Evolutionary conservation across 2,888 invertebrate species (phyloP).

Genomic region (Polydesmus complanatus): DNA sequence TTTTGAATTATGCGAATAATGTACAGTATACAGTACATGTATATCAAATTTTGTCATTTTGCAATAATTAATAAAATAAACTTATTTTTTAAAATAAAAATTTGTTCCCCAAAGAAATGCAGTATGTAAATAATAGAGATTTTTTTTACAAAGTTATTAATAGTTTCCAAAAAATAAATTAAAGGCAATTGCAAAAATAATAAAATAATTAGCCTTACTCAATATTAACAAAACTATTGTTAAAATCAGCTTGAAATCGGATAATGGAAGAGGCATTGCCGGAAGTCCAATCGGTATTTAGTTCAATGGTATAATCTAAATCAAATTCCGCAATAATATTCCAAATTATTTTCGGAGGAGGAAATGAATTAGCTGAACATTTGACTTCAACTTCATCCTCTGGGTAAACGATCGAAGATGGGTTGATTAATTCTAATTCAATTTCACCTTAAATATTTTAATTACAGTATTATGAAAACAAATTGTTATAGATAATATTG

Average conservation of each 20-base stretch:
- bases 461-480: background rate
- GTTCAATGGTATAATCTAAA: background rate
- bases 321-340: constrained; percentile 4
- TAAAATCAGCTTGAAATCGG: background rate
- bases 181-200: no score
- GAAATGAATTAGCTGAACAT: constrained; percentile 1
- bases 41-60: no score
- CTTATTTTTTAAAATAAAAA: no score
- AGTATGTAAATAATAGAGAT: no score
- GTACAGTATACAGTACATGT: no score
- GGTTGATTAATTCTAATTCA: background rate
- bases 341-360: constrained; percentile 1
- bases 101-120: no score
- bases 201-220: constrained; percentile 1
- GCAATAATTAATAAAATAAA: no score
- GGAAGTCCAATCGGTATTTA: background rate
- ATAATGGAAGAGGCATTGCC: background rate
- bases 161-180: no score
- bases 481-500: no score
- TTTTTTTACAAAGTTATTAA: no score
- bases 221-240: constrained; percentile 1
- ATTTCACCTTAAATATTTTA: background rate
- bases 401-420: background rate
- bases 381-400: background rate
- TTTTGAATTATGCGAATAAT: no score